These are phyloP conservation scores for Drosophila ficusphila DNA, from an alignment of 1,140 invertebrate genomes.

Conservation along the genomic window DNA sequence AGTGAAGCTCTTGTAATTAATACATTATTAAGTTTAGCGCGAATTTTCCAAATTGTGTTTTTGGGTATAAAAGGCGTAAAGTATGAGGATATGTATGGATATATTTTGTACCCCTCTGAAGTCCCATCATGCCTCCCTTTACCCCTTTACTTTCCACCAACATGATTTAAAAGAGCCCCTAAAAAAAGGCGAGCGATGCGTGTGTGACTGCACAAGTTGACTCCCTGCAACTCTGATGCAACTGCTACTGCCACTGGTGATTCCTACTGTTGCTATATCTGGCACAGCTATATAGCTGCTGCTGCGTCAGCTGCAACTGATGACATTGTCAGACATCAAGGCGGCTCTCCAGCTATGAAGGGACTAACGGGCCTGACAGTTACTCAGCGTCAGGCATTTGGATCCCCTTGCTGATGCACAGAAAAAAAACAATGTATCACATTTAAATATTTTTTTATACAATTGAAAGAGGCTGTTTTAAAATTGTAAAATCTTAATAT, in stretches of 20 bases:
- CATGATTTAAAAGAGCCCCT: constrained; percentile 22
- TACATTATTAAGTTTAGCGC: no score
- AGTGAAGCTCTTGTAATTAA: no score
- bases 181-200: constrained; percentile 34
- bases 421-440: background rate
- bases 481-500: no score
- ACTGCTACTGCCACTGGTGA: constrained; percentile 31
- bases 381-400: constrained; percentile 70
- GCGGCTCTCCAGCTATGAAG: constrained; percentile 65
- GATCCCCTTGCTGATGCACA: background rate
- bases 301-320: constrained; percentile 81
- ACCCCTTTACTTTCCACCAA: constrained; percentile 10
- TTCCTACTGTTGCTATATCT: constrained; percentile 2
- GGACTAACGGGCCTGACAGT: constrained; percentile 73
- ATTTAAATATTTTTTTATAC: background rate
- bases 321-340: constrained; percentile 78
- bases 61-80: no score
- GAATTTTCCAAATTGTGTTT: no score
- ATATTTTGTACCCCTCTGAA: no score
- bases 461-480: no score
- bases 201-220: constrained; percentile 29
- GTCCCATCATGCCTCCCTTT: background rate
- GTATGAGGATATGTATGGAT: no score
- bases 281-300: constrained; percentile 29
- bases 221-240: constrained; percentile 29